Percentiles rank a stretch among this genome's conserved stretches.
Evolutionary conservation across 2,113 vertebrate species (phyloP).

Genomic region (Equus quagga): DNA sequence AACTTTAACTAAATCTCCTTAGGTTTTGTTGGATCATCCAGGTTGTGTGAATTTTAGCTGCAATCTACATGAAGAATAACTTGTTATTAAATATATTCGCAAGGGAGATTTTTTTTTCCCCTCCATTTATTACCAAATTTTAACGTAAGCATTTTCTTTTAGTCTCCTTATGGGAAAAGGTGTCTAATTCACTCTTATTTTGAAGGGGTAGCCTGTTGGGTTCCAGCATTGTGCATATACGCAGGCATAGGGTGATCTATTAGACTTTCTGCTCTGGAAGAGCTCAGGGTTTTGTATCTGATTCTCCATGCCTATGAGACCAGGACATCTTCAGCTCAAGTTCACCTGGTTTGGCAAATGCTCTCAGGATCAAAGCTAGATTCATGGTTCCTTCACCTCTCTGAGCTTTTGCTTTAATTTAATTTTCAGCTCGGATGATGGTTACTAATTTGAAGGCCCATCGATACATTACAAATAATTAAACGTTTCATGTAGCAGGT

Average conservation of each 20-base stretch:
- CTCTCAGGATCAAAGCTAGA: slow-evolving; percentile 36
- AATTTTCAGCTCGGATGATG: slow-evolving; percentile 29
- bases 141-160: neutral
- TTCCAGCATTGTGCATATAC: neutral
- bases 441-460: slow-evolving; percentile 38
- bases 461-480: slow-evolving; percentile 53
- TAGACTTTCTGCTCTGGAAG: neutral
- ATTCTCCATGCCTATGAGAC: neutral
- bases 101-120: neutral
- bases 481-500: neutral
- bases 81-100: neutral
- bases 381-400: slow-evolving; percentile 2
- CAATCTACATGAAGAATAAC: neutral
- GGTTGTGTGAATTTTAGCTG: slow-evolving; percentile 7
- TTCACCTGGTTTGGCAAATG: neutral
- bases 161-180: neutral
- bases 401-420: slow-evolving; percentile 55
- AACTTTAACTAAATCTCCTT: slow-evolving; percentile 47
- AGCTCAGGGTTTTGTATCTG: neutral
- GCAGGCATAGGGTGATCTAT: neutral
- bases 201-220: neutral
- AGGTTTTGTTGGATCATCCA: neutral
- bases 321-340: neutral
- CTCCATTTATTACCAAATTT: slow-evolving; percentile 4
- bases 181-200: neutral